Evolutionary conservation across 1,140 invertebrate species (phyloP).

Genomic region (Pachypeltis micranthus): DNA sequence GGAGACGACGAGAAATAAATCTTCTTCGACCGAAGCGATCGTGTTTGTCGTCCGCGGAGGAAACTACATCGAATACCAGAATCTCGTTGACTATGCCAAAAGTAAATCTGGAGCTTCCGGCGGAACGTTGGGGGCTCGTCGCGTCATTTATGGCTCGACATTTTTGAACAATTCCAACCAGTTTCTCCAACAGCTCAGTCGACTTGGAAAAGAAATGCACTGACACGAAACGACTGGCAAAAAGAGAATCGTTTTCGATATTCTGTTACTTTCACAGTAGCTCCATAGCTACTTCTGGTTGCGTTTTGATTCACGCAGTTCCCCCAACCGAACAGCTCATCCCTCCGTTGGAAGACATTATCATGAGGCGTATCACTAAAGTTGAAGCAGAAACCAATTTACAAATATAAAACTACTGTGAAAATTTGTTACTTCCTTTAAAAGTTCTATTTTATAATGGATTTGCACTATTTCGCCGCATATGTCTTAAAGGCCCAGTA

Average conservation of each 20-base stretch:
- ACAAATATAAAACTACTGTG: too few species aligned
- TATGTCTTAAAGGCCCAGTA: too few species aligned
- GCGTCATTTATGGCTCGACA: conserved; percentile 89
- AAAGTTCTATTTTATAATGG: too few species aligned
- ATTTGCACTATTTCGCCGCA: too few species aligned
- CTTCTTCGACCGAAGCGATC: conserved; percentile 65
- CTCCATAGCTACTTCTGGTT: too few species aligned
- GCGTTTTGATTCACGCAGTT: too few species aligned
- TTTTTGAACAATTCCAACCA: conserved; percentile 84
- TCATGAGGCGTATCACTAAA: too few species aligned
- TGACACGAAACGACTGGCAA: conserved; percentile 9
- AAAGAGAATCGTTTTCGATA: conserved; percentile 5
- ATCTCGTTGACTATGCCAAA: conserved; percentile 90
- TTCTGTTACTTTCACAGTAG: conserved; percentile 8
- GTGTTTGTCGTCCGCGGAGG: conserved; percentile 97
- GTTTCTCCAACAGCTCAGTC: conserved; percentile 67
- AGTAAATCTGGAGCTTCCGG: conserved; percentile 22
- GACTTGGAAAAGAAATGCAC: conserved; percentile 19
- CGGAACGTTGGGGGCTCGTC: conserved; percentile 28
- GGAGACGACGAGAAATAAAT: conserved; percentile 46
- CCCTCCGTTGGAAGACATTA: too few species aligned
- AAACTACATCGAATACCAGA: conserved; percentile 99
- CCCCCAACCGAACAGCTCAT: too few species aligned
- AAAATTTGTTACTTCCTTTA: too few species aligned
- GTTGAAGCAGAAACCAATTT: too few species aligned